Conservation (phyloP, 2,888 invertebrate genomes). For the Drepanosiphum platanoidis region DNA sequence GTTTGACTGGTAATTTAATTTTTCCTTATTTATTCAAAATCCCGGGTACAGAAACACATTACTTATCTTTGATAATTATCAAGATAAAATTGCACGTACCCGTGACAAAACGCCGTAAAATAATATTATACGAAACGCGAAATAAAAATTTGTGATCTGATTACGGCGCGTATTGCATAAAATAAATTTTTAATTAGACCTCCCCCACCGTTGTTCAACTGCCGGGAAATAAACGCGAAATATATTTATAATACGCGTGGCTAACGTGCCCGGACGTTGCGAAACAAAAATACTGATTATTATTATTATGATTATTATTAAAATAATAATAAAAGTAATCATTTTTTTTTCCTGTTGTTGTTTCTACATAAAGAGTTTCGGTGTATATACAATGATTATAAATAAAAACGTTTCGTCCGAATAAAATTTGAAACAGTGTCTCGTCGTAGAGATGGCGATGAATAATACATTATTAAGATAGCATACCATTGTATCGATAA, state of each 20-base stretch:
- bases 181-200: slow-evolving; percentile 58
- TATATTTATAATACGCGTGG: slow-evolving; percentile 27
- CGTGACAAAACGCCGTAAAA: slow-evolving; percentile 57
- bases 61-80: slow-evolving; percentile 54
- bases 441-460: not conserved
- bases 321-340: too few species aligned
- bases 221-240: slow-evolving; percentile 10
- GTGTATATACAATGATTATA: slow-evolving; percentile 15
- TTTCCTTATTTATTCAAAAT: slow-evolving; percentile 57
- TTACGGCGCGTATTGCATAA: slow-evolving; percentile 49
- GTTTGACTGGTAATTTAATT: slow-evolving; percentile 51
- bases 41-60: slow-evolving; percentile 9
- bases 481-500: not conserved
- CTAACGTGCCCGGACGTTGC: slow-evolving; percentile 10
- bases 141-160: slow-evolving; percentile 57
- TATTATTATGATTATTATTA: not conserved
- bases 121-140: slow-evolving; percentile 41
- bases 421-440: not conserved
- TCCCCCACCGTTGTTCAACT: not conserved
- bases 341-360: not conserved
- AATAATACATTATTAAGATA: slow-evolving; percentile 17
- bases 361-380: slow-evolving; percentile 20
- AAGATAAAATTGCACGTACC: slow-evolving; percentile 48
- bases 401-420: not conserved
- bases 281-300: not conserved